Evolutionary conservation across 2,888 invertebrate genomes (phyloP).

Genomic region (Epirrita christyi): DNA sequence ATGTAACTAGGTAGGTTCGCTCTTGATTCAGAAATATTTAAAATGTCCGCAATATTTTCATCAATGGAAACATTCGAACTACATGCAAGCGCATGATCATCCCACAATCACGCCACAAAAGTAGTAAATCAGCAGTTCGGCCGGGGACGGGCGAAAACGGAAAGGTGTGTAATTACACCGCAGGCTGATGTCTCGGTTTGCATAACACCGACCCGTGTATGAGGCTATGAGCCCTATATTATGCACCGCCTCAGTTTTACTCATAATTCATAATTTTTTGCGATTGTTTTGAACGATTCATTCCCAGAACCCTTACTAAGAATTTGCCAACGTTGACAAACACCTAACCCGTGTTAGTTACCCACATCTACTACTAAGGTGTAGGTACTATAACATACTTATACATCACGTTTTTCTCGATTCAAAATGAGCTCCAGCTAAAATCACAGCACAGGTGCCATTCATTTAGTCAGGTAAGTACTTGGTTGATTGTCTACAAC

Average conservation of each 20-base stretch:
- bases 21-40: neutral
- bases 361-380: conserved; percentile 4
- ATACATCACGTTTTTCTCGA: conserved; percentile 4
- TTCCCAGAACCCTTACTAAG: conserved; percentile 54
- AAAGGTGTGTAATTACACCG: conserved; percentile 70
- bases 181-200: conserved; percentile 58
- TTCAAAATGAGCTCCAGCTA: neutral
- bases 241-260: conserved; percentile 40
- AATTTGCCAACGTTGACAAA: conserved; percentile 55
- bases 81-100: conserved; percentile 9
- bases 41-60: conserved; percentile 1
- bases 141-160: conserved; percentile 41
- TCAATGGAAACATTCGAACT: conserved; percentile 5
- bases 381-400: no score
- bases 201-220: conserved; percentile 66
- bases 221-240: conserved; percentile 42
- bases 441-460: neutral
- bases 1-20: no score
- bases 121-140: conserved; percentile 35
- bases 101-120: conserved; percentile 42
- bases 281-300: conserved; percentile 32
- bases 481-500: neutral
- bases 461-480: neutral
- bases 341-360: conserved; percentile 53
- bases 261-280: conserved; percentile 44